Base-by-base conservation (phyloP, 2,888 invertebrate species). In the Tinea semifulvella region DNA sequence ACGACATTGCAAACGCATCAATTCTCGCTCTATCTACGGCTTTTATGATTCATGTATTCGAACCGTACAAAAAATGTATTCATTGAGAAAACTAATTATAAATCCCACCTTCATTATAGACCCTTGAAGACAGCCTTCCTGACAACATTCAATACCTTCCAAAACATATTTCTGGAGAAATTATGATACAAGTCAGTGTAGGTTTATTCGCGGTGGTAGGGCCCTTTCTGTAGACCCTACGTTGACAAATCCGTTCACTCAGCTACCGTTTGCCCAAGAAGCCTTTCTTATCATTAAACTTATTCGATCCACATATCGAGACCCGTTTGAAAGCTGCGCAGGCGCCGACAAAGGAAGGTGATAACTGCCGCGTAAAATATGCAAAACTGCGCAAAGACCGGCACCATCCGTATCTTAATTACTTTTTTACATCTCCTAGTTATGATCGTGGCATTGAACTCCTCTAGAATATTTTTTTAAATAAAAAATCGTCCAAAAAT, bases 301-400 rank as follows among this genome's bases (percentile, higher is more conserved):
- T 22, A 40, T 40, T 40, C 40, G 40, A 60, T 63, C 68, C 68
- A 64, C 62, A 70, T 74, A 74, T 73, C 40, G 14, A 70, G 65
- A 51, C 50, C 49, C 64, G 61, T 71, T 75, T 70, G 68, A 71
- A 58, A 58, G 57, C 59, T 55, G 58, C 57, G 60, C 59, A 49
- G 55, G 56, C 57, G 68, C 79, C 79, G 77, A 70, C 76, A 73
- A 72, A 75, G 66, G 35, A 18, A 68, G 66, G 73, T 73, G 76
- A 74, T 68, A 66, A 69, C 64, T 57, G 57, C 59, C 61, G 61
- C 63, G 65, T 63, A 68, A 62, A 56, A 56, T 58, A 61, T 62
- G 61, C 63, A 63, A 63, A 59, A 55, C 53, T 28, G 31, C 31
- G 28, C 31, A 43, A 28, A 42, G 16, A 42, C 44, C 47, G 26